A percentile compares a stretch with the other conserved stretches of the same genome.
Evolutionary conservation across 1,140 invertebrate genomes (phyloP).

Genomic region (Caenorhabditis briggsae): DNA sequence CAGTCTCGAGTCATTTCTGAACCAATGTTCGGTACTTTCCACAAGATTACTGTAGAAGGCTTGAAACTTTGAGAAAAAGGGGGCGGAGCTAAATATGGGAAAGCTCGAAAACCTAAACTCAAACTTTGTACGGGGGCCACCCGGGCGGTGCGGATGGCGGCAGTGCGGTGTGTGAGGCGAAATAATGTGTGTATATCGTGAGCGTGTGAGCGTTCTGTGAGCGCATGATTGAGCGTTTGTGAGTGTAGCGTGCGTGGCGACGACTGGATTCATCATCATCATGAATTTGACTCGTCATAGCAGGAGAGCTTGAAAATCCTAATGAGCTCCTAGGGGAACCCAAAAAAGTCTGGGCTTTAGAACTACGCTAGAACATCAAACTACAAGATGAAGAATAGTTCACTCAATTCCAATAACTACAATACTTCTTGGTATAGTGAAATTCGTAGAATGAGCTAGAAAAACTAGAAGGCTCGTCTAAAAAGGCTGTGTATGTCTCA

Average conservation of each 20-base stretch:
- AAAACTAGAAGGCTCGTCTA: too few species aligned
- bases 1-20: too few species aligned
- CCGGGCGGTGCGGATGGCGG: conserved; percentile 48
- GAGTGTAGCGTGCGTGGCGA: conserved; percentile 43
- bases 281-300: conserved; percentile 11
- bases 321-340: neutral
- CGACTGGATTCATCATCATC: conserved; percentile 6
- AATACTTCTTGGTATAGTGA: too few species aligned
- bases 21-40: too few species aligned
- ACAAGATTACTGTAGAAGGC: too few species aligned
- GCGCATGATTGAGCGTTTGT: conserved; percentile 52
- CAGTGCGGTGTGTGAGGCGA: conserved; percentile 49
- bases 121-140: conserved; percentile 17
- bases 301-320: neutral
- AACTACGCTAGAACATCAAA: too few species aligned
- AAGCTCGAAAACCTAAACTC: neutral
- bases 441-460: too few species aligned
- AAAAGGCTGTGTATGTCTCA: too few species aligned
- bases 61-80: neutral
- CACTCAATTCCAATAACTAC: too few species aligned
- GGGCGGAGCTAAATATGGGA: neutral
- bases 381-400: too few species aligned
- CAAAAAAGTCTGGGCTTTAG: neutral
- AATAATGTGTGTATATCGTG: conserved; percentile 51
- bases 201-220: conserved; percentile 45